These are phyloP conservation scores for Alitta virens DNA, from an alignment of 2,888 invertebrate species.

Conservation along the genomic window DNA sequence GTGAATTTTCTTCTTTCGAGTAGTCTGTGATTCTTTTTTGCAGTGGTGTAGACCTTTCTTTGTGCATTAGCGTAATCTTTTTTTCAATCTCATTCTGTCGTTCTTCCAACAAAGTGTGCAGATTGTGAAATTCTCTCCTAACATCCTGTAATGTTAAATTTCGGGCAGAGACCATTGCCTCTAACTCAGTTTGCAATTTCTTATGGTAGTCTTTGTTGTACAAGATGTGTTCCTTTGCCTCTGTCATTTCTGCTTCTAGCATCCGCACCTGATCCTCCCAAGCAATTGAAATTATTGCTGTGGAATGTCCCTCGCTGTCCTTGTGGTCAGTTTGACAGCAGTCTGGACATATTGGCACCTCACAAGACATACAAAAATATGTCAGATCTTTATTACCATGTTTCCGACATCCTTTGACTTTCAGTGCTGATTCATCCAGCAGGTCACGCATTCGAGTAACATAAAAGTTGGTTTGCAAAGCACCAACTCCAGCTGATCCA, in stretches of 20 bases:
- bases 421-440: conserved; percentile 35
- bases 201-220: background rate
- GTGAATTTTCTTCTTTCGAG: conserved; percentile 11
- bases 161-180: conserved; percentile 3
- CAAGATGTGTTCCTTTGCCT: conserved; percentile 5
- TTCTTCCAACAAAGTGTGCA: conserved; percentile 8
- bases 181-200: conserved; percentile 5
- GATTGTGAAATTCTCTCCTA: conserved; percentile 7
- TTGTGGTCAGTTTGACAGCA: conserved; percentile 18
- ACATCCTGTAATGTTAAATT: conserved; percentile 1
- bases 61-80: conserved; percentile 12
- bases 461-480: conserved; percentile 28
- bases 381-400: conserved; percentile 19
- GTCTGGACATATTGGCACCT: conserved; percentile 17
- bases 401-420: conserved; percentile 26
- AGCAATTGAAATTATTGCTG: conserved; percentile 2
- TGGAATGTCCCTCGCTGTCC: conserved; percentile 29
- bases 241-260: conserved; percentile 7
- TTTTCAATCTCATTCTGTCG: conserved; percentile 13
- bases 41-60: background rate
- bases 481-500: conserved; percentile 12
- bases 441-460: conserved; percentile 31
- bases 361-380: conserved; percentile 24
- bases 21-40: conserved; percentile 8
- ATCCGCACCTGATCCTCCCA: conserved; percentile 6